These are phyloP conservation scores for Brachypterus glaber DNA, from an alignment of 2,888 invertebrate genomes.

Conservation along the genomic window DNA sequence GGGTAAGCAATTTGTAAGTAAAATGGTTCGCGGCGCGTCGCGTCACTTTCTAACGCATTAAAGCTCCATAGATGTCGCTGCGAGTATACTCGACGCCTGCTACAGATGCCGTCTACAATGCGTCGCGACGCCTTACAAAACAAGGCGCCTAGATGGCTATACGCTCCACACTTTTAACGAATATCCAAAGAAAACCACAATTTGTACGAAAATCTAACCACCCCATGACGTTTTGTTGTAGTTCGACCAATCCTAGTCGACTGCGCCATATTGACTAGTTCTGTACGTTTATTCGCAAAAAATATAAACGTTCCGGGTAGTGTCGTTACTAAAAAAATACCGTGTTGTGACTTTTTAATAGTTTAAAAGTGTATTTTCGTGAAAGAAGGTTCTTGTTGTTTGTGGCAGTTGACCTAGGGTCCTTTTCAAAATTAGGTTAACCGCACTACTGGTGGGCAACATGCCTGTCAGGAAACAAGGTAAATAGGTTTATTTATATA, in stretches of 20 bases:
- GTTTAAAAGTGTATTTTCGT: too few species aligned
- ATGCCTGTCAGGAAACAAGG: constrained; percentile 73
- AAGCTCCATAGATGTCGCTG: background rate
- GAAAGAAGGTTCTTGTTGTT: too few species aligned
- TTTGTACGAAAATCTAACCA: constrained; percentile 28
- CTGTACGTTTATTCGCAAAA: background rate
- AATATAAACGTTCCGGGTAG: constrained; percentile 19
- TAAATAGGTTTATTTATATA: constrained; percentile 33
- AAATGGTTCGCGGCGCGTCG: background rate
- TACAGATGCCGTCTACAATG: constrained; percentile 1
- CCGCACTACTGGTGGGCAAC: constrained; percentile 27
- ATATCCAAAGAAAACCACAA: too few species aligned
- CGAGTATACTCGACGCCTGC: background rate
- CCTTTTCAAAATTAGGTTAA: background rate
- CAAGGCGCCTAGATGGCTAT: too few species aligned
- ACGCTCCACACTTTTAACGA: constrained; percentile 3
- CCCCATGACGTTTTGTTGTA: constrained; percentile 52
- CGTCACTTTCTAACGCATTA: background rate
- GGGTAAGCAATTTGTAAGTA: background rate
- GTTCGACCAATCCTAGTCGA: constrained; percentile 52
- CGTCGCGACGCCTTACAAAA: constrained; percentile 9
- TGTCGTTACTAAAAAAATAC: constrained; percentile 17
- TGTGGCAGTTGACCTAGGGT: constrained; percentile 2
- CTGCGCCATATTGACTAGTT: constrained; percentile 28
- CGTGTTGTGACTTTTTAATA: background rate